phyloP scores from a whole-genome alignment of 1,140 invertebrate genomes.

The Anthonomus grandis region DNA sequence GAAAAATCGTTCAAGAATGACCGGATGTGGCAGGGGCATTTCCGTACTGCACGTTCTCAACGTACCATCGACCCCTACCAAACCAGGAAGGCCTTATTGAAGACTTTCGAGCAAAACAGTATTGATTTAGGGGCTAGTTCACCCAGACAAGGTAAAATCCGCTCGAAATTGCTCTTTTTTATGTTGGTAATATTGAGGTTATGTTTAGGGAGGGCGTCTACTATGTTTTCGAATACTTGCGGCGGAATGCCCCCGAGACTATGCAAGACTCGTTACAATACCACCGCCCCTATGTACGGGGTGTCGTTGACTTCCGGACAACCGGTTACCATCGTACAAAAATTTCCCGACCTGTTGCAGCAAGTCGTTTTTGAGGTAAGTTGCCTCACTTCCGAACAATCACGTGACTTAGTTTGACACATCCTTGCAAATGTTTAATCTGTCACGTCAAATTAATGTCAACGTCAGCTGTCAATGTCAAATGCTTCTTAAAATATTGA shows the following conservation, averaged over 20 bases:
- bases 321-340: conserved; percentile 90
- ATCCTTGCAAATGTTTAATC: too few relatives aligned
- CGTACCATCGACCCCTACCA: conserved; percentile 65
- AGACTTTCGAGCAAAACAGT: conserved; percentile 58
- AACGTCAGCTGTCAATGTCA: too few relatives aligned
- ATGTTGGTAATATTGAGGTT: neutral
- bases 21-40: conserved; percentile 56
- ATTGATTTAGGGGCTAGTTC: conserved; percentile 12
- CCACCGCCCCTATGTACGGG: conserved; percentile 89
- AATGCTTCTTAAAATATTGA: neutral
- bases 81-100: conserved; percentile 66
- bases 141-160: conserved; percentile 47
- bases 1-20: conserved; percentile 58
- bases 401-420: too few relatives aligned
- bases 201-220: conserved; percentile 37
- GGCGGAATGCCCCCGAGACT: conserved; percentile 68
- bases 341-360: conserved; percentile 89
- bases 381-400: neutral
- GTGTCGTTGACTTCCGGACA: conserved; percentile 87
- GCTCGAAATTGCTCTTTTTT: neutral
- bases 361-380: conserved; percentile 87
- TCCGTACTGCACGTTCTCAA: conserved; percentile 59
- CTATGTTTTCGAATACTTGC: conserved; percentile 47
- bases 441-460: too few relatives aligned
- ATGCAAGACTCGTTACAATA: conserved; percentile 86